Evolutionary conservation across 2,797 vertebrate species (phyloP).

Genomic region (Rhinella marina): DNA sequence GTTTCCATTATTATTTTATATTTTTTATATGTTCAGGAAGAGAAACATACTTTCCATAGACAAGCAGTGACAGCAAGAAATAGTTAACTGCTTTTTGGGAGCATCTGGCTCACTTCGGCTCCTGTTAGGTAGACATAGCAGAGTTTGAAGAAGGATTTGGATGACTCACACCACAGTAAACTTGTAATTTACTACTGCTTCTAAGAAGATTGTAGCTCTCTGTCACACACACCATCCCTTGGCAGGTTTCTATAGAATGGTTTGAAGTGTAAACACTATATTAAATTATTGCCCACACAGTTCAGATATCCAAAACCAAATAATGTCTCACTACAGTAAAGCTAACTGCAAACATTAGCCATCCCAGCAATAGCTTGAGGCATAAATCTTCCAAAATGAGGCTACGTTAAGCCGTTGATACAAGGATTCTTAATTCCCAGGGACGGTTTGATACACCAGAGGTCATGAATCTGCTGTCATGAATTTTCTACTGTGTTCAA

Average conservation of each 20-base stretch:
- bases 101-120: slow-evolving; percentile 35
- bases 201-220: slow-evolving; percentile 55
- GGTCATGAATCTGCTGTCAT: slow-evolving; percentile 16
- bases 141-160: slow-evolving; percentile 60
- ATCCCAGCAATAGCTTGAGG: slow-evolving; percentile 33
- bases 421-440: slow-evolving; percentile 41
- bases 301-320: slow-evolving; percentile 57
- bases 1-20: no score
- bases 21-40: background rate
- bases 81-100: slow-evolving; percentile 30
- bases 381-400: slow-evolving; percentile 54
- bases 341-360: slow-evolving; percentile 54
- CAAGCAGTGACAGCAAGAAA: background rate
- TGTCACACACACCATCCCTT: slow-evolving; percentile 58
- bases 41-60: background rate
- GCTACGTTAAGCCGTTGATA: slow-evolving; percentile 35
- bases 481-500: slow-evolving; percentile 8
- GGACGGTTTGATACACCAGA: slow-evolving; percentile 31
- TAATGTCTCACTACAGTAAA: slow-evolving; percentile 58
- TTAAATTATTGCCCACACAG: slow-evolving; percentile 60
- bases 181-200: slow-evolving; percentile 59
- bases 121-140: slow-evolving; percentile 27
- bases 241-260: slow-evolving; percentile 48
- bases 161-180: slow-evolving; percentile 58
- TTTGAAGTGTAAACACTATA: slow-evolving; percentile 58